Evolutionary conservation across 1,140 invertebrate species (phyloP).

Genomic region (Philotrypesis tridentata): DNA sequence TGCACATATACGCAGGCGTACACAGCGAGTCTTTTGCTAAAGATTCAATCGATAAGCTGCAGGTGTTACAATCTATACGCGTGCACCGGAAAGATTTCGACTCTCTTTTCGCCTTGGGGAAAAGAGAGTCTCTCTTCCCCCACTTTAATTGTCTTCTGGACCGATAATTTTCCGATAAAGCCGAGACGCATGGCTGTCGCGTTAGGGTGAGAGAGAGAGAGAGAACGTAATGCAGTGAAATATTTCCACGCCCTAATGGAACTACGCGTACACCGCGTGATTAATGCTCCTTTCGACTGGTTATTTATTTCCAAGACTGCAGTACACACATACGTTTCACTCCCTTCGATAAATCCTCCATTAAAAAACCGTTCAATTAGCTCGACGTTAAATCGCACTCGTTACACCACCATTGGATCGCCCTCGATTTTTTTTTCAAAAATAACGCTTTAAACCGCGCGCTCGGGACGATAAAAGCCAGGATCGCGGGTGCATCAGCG

Average conservation of each 20-base stretch:
- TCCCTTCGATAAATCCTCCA: too few species aligned
- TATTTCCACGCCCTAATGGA: not conserved
- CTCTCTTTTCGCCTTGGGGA: not conserved
- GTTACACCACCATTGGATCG: too few species aligned
- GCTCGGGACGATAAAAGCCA: slow-evolving; percentile 27
- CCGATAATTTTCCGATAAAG: slow-evolving; percentile 38
- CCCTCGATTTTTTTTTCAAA: not conserved
- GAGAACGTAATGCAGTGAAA: slow-evolving; percentile 18
- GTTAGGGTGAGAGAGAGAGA: not conserved
- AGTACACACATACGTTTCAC: not conserved
- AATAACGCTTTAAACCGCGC: slow-evolving; percentile 7
- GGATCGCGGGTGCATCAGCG: not conserved
- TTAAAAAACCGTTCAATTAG: too few species aligned
- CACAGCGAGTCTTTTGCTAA: not conserved
- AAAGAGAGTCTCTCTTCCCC: slow-evolving; percentile 4
- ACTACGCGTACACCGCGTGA: not conserved
- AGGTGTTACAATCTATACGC: slow-evolving; percentile 45
- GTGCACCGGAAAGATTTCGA: slow-evolving; percentile 3
- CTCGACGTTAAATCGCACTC: too few species aligned
- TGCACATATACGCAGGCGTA: too few species aligned
- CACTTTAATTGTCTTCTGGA: slow-evolving; percentile 38
- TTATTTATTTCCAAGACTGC: not conserved
- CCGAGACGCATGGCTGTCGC: slow-evolving; percentile 9
- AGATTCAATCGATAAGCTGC: slow-evolving; percentile 47
- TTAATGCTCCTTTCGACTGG: not conserved